Evolutionary conservation across 2,113 vertebrate species (phyloP).

Genomic region (Seriola rivoliana): DNA sequence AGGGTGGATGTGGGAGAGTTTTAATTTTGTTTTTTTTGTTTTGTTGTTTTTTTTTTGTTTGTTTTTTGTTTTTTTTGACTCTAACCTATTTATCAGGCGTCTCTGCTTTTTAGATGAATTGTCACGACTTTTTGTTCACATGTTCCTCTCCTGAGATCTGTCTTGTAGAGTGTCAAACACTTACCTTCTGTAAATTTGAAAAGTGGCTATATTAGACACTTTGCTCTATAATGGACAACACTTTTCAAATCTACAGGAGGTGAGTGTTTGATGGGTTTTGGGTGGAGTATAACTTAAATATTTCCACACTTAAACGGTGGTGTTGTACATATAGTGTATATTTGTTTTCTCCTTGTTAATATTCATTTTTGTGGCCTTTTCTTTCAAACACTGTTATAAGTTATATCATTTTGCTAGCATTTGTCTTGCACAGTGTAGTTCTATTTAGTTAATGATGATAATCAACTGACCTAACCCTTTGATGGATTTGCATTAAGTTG

Average conservation of each 20-base stretch:
- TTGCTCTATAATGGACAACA: background rate
- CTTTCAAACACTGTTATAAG: slow-evolving; percentile 22
- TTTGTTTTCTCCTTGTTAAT: slow-evolving; percentile 40
- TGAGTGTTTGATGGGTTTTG: slow-evolving; percentile 19
- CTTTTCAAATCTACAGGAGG: slow-evolving; percentile 5
- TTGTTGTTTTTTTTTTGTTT: background rate
- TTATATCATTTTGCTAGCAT: slow-evolving; percentile 23
- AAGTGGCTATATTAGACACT: background rate
- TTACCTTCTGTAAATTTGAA: slow-evolving; percentile 5
- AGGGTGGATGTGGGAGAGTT: slow-evolving; percentile 96
- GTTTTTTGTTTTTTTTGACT: background rate
- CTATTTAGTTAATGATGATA: slow-evolving; percentile 12
- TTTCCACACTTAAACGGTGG: slow-evolving; percentile 33
- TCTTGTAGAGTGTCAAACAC: slow-evolving; percentile 14
- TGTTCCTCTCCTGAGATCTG: background rate
- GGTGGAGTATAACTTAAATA: slow-evolving; percentile 23
- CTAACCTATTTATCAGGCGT: slow-evolving; percentile 39
- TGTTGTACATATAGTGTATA: slow-evolving; percentile 67
- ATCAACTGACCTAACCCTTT: background rate
- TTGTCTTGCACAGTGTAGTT: slow-evolving; percentile 14
- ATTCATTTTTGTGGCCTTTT: slow-evolving; percentile 29
- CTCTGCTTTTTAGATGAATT: slow-evolving; percentile 46
- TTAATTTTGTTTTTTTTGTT: slow-evolving; percentile 71
- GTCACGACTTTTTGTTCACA: slow-evolving; percentile 4
- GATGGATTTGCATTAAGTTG: slow-evolving; percentile 40